Evolutionary conservation across 2,113 vertebrate genomes (phyloP).

Genomic region (Otis tarda): DNA sequence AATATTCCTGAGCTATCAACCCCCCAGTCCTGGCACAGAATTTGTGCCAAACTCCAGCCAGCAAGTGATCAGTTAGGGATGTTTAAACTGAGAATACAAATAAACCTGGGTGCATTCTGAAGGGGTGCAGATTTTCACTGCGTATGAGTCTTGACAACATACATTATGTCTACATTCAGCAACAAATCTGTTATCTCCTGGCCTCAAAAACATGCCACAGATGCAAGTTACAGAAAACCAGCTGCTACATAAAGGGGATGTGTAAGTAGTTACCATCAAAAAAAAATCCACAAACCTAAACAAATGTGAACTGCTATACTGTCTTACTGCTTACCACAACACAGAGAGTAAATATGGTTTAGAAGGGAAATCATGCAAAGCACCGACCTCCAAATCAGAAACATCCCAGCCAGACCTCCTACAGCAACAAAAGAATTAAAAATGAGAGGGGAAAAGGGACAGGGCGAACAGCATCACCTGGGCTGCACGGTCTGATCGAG

Average conservation of each 20-base stretch:
- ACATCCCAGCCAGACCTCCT: conserved; percentile 30
- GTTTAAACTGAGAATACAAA: conserved; percentile 29
- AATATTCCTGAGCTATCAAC: neutral
- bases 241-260: conserved; percentile 33
- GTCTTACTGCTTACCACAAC: conserved; percentile 37
- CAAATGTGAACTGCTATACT: conserved; percentile 27
- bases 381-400: neutral
- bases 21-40: neutral
- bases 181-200: conserved; percentile 61
- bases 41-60: conserved; percentile 3
- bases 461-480: neutral
- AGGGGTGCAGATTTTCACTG: conserved; percentile 23
- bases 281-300: conserved; percentile 38
- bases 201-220: conserved; percentile 33
- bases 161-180: conserved; percentile 37
- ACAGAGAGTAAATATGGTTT: conserved; percentile 13
- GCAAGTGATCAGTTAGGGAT: neutral
- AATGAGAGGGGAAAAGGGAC: neutral
- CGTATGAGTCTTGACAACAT: neutral
- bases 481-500: neutral
- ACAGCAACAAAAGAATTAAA: neutral
- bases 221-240: conserved; percentile 43
- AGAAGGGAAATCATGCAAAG: conserved; percentile 26
- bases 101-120: conserved; percentile 29
- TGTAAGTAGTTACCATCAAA: conserved; percentile 41